Evolutionary conservation across 30 jellyfish, hydroid and myxozoan species (phyloP).

Genomic region (Nemopilema nomurai): DNA sequence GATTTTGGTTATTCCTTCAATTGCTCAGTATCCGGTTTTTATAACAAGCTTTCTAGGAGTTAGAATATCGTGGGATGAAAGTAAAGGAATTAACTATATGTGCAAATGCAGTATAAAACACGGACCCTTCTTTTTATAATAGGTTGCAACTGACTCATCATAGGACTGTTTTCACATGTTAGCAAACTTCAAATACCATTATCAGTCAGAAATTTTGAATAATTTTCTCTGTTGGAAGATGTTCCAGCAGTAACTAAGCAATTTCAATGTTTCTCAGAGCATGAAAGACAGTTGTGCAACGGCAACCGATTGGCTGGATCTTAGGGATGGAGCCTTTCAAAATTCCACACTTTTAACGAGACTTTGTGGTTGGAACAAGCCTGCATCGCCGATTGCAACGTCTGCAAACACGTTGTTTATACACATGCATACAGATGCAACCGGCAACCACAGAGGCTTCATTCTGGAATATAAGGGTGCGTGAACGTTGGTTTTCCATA

Average conservation of each 20-base stretch:
- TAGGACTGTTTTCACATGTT: no score
- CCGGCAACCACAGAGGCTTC: conserved; percentile 76
- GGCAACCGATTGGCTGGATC: conserved; percentile 74
- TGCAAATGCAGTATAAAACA: no score
- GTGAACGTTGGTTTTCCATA: background rate
- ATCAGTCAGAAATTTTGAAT: no score
- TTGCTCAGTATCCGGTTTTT: no score
- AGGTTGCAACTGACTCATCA: no score
- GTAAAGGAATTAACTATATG: no score
- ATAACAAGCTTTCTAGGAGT: no score
- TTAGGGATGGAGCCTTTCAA: conserved; percentile 73
- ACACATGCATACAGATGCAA: conserved; percentile 79
- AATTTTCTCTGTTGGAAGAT: background rate
- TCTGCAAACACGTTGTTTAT: conserved; percentile 56
- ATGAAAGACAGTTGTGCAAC: conserved; percentile 47
- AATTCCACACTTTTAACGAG: conserved; percentile 34
- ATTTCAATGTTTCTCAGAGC: conserved; percentile 33
- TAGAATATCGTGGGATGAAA: no score
- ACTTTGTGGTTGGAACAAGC: conserved; percentile 67
- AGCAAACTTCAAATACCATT: no score
- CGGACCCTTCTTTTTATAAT: no score
- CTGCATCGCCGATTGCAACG: conserved; percentile 19
- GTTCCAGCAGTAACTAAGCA: no score
- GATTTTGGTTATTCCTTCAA: no score
- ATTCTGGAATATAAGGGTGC: conserved; percentile 76